Base-by-base conservation (phyloP, 2,888 invertebrate genomes). In the Drosophila histrio region DNA sequence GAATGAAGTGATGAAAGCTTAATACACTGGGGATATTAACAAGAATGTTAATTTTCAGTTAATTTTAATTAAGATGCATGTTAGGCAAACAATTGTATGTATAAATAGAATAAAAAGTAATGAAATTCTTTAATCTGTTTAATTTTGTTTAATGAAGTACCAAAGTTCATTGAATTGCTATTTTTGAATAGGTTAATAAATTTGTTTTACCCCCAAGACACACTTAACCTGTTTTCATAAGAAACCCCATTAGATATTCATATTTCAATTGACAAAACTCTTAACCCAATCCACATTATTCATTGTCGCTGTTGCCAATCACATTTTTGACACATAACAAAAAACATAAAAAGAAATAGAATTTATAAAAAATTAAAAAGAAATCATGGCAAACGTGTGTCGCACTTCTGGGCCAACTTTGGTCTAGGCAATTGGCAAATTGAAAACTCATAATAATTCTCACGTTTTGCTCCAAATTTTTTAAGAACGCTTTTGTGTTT, bases 391-490 rank as follows among this genome's bases (percentile, higher is more conserved):
- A 50, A 62, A 81, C 78, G 69, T 73, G 81, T 78, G 78, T 77
- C 78, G 78, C 78, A 74, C 74, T 80, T 73, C 32, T 41, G 44
- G 32, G 60, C 41, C 66, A 52, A 53, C 44, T 17, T 39, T 32
- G 22, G 41, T 32, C 22, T 32, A 22, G 46, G 28, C 67, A 72
- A 72, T 72, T 73, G 73, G 64, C 71, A 66, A 77, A 83, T 82
- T 79, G 82, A 73, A 85, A 77, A 82, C 82, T 84, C 82, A 64
- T 82, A 79, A 87, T 71, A 86, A 69, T 66, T 77, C 72, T 86
- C 83, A 84, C 83, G 83, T 88, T 87, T 86, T 86, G 88, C 83
- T 86, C 86, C 70, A 87, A 85, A 87, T 82, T 69, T 79, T 65
- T 59, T 43, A 30, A 46, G 53, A 47, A 56, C 43, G 11, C 47